Conservation (phyloP, 1,140 invertebrate genomes). For the Lerema accius region DNA sequence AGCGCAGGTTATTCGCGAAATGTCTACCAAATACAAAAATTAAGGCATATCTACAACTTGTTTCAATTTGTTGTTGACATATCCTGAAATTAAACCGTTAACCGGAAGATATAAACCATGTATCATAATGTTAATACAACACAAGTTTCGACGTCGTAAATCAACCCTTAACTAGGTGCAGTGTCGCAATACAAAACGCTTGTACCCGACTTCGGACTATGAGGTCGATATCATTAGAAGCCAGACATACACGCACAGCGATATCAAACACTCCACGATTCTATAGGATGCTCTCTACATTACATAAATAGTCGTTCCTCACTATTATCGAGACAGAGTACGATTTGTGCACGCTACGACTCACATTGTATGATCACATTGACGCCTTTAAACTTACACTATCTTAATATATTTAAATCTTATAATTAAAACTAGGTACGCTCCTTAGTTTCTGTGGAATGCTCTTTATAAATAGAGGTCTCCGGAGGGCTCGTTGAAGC, state of each 20-base stretch:
- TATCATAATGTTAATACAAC: not conserved
- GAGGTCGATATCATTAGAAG: conserved; percentile 73
- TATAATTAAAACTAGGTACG: conserved; percentile 63
- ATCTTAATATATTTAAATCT: conserved; percentile 57
- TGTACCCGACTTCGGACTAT: conserved; percentile 71
- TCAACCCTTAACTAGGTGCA: conserved; percentile 56
- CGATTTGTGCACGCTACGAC: conserved; percentile 77
- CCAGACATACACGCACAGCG: conserved; percentile 78
- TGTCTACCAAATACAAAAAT: too few relatives aligned
- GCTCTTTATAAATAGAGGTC: conserved; percentile 73
- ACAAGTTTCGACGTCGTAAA: conserved; percentile 26
- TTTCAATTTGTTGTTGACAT: too few relatives aligned
- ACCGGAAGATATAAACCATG: not conserved
- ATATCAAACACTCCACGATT: conserved; percentile 72
- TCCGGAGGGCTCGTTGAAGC: conserved; percentile 50
- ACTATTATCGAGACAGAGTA: conserved; percentile 65
- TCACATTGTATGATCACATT: conserved; percentile 77
- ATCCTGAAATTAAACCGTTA: too few relatives aligned
- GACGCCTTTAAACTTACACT: conserved; percentile 71
- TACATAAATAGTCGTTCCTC: conserved; percentile 65
- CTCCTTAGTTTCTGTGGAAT: conserved; percentile 75
- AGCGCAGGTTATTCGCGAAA: too few relatives aligned
- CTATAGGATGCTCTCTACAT: conserved; percentile 73
- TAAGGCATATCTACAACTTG: too few relatives aligned
- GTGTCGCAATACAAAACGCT: conserved; percentile 66